Evolutionary conservation across 2,113 vertebrate species (phyloP).

Genomic region (Macaca fascicularis): DNA sequence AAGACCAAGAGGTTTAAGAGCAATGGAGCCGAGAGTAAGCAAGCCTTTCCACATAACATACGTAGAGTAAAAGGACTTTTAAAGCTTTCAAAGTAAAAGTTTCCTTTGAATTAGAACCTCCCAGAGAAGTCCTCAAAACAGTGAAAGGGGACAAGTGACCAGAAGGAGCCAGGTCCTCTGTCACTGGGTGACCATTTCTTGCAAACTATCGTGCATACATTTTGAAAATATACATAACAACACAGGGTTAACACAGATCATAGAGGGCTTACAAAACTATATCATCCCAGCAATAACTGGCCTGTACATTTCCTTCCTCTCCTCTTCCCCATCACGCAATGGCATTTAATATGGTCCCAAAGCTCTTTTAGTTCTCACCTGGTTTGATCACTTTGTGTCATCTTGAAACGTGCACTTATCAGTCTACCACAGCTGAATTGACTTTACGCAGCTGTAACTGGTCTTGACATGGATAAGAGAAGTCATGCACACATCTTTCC

Average conservation of each 20-base stretch:
- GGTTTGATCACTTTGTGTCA: background rate
- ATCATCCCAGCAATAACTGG: background rate
- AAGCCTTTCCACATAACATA: background rate
- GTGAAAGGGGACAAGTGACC: background rate
- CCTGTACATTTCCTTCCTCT: background rate
- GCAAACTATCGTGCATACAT: background rate
- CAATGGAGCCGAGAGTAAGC: background rate
- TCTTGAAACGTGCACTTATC: slow-evolving; percentile 16
- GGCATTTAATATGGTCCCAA: background rate
- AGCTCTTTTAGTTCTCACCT: background rate
- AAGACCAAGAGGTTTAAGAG: background rate
- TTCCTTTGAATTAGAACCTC: background rate
- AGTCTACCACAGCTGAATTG: background rate
- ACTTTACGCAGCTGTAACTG: background rate
- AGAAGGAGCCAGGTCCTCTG: background rate
- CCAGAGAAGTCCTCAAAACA: background rate
- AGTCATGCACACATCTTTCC: background rate
- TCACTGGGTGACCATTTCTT: background rate
- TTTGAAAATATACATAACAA: background rate
- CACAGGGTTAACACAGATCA: background rate
- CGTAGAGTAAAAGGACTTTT: slow-evolving; percentile 14
- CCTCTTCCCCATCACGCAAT: background rate
- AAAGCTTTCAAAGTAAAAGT: slow-evolving; percentile 17
- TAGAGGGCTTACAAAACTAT: background rate
- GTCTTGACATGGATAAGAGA: background rate